These are phyloP conservation scores for Crocuta crocuta DNA, from an alignment of 2,113 vertebrate species.

Conservation along the genomic window DNA sequence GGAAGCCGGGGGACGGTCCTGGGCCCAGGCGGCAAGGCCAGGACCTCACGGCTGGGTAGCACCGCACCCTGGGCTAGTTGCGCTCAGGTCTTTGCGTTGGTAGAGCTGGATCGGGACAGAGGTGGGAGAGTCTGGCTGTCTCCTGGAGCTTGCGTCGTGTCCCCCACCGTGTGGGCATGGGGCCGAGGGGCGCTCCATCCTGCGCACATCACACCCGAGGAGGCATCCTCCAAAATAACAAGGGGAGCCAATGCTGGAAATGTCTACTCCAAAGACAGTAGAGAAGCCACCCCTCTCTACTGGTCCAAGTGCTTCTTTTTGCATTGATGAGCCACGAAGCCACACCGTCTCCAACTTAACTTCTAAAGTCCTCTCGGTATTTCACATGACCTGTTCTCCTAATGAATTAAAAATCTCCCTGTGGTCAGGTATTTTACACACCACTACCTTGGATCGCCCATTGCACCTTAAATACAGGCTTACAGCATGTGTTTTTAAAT, in stretches of 20 bases:
- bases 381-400: neutral
- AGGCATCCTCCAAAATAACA: neutral
- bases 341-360: neutral
- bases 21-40: neutral
- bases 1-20: neutral
- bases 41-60: neutral
- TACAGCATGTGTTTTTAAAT: conserved; percentile 9
- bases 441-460: neutral
- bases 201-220: neutral
- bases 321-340: neutral
- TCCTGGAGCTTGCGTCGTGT: neutral
- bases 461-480: neutral
- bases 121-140: neutral
- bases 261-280: neutral
- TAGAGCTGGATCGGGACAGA: neutral
- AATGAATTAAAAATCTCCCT: neutral
- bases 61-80: neutral
- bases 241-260: neutral
- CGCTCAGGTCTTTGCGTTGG: neutral
- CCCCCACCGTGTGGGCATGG: neutral
- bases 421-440: neutral
- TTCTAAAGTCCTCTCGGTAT: neutral
- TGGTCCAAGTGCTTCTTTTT: neutral
- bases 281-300: neutral
- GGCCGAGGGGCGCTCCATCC: rapidly evolving